Evolutionary conservation across 2,113 vertebrate species (phyloP).

Genomic region (Cyprinodon brontotheroides): DNA sequence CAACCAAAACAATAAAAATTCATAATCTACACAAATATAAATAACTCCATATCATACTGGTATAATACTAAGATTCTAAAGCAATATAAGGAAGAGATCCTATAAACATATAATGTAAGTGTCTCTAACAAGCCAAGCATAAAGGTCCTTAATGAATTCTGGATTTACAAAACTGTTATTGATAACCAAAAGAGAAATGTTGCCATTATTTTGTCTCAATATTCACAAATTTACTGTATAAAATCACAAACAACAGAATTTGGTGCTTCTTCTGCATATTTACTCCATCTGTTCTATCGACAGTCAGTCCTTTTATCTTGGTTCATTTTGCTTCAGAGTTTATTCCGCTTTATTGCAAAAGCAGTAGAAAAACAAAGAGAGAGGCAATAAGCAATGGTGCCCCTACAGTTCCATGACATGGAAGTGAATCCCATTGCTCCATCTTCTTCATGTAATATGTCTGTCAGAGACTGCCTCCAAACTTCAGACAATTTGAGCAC

Average conservation of each 20-base stretch:
- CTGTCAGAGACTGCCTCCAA: background rate
- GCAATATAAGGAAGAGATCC: background rate
- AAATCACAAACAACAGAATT: background rate
- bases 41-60: background rate
- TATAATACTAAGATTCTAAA: background rate
- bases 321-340: background rate
- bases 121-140: background rate
- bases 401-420: constrained; percentile 35
- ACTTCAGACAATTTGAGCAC: background rate
- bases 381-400: constrained; percentile 16
- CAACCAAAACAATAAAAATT: too few relatives aligned
- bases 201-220: background rate
- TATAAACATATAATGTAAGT: background rate
- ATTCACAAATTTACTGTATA: background rate
- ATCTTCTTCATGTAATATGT: background rate
- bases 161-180: background rate
- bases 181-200: too few relatives aligned
- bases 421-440: too few relatives aligned
- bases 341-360: constrained; percentile 32
- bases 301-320: background rate
- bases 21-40: background rate
- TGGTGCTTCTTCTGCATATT: background rate
- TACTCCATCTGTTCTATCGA: background rate
- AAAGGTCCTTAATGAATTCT: background rate
- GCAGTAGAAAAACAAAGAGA: background rate